Percentiles rank a stretch among this genome's conserved stretches.
phyloP scores from a whole-genome alignment of 2,888 invertebrate genomes.

The Eubasilissa splendida region DNA sequence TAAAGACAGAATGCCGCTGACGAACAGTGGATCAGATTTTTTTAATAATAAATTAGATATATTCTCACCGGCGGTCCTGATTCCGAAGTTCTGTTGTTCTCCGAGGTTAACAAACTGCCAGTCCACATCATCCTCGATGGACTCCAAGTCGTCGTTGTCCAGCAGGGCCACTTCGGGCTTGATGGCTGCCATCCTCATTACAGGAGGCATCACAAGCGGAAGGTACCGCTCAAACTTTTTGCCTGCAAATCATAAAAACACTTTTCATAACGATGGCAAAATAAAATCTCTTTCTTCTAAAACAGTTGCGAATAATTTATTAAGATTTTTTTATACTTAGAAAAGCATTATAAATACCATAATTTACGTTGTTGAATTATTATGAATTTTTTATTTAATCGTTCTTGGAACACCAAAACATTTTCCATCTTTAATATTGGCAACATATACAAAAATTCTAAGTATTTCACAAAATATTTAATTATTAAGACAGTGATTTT shows the following conservation, averaged over 20 bases:
- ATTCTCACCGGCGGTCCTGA: slow-evolving; percentile 84
- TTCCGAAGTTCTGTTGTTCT: slow-evolving; percentile 96
- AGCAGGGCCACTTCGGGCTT: slow-evolving; percentile 94
- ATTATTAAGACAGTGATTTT: too few species aligned
- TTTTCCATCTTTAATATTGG: too few species aligned
- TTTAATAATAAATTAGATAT: background rate
- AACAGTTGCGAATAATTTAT: too few species aligned
- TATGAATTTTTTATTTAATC: too few species aligned
- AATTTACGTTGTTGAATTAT: too few species aligned
- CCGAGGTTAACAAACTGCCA: slow-evolving; percentile 96
- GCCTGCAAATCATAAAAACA: slow-evolving; percentile 65
- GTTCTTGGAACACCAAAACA: too few species aligned
- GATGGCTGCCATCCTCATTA: slow-evolving; percentile 91
- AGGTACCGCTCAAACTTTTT: slow-evolving; percentile 92
- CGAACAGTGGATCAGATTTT: slow-evolving; percentile 35
- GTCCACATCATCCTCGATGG: slow-evolving; percentile 88
- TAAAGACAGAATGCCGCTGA: slow-evolving; percentile 38
- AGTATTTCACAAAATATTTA: too few species aligned
- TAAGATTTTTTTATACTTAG: too few species aligned
- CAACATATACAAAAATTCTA: too few species aligned
- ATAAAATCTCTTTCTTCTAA: too few species aligned
- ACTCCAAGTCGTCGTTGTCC: slow-evolving; percentile 89
- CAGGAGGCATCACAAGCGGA: slow-evolving; percentile 96
- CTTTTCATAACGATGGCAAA: too few species aligned
- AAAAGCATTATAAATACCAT: too few species aligned